Evolutionary conservation across 2,888 invertebrate species (phyloP), one percentile per base, ranked within the genome.

Genomic region (Eurytoma adleriae): DNA sequence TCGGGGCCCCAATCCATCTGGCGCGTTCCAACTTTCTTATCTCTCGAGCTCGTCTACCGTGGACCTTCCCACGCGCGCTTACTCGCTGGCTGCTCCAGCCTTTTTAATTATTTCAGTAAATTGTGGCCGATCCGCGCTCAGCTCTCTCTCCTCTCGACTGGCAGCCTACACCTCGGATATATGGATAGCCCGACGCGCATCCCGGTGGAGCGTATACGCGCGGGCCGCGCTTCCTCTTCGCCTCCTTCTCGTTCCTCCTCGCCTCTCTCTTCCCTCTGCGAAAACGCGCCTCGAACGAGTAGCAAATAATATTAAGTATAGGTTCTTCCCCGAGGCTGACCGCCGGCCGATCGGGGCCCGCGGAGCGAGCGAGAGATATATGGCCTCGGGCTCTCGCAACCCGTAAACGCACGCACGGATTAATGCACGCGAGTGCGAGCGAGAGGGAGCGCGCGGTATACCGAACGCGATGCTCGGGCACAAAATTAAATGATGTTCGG

Each of bases 241-340:
- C 27, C 57, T 50, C 68, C 59, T 77, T 64, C 66, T 56, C 18
- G 69, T 69, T 52, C 66, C 59, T 77, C 56, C 48, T 40, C 62
- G 10, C 69, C 66, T 68, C 62, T 57, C 48, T n/a, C 64, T 71
- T 52, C 40, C 1, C 71, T 71, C 30, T 76, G 69, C 70, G 74
- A 79, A 77, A 77, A 73, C 76, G 67, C 27, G 73, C 68, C 82
- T 85, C 85, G 86, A 86, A 85, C 82, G 89, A 87, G 89, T 89
- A 89, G 89, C 89, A 89, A 90, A 89, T 90, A 90, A 90, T 90
- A 89, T 89, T 90, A 90, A 90, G 90, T 90, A 90, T 90, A 90
- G 90, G 88, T 85, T 88, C 88, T 85, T 85, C 85, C 82, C 78
- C 57, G 79, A 70, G 69, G 82, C 79, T 61, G 64, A 14, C 78